Base-by-base conservation (phyloP, 2,797 vertebrate species). In the Rhadinocentrus ornatus region DNA sequence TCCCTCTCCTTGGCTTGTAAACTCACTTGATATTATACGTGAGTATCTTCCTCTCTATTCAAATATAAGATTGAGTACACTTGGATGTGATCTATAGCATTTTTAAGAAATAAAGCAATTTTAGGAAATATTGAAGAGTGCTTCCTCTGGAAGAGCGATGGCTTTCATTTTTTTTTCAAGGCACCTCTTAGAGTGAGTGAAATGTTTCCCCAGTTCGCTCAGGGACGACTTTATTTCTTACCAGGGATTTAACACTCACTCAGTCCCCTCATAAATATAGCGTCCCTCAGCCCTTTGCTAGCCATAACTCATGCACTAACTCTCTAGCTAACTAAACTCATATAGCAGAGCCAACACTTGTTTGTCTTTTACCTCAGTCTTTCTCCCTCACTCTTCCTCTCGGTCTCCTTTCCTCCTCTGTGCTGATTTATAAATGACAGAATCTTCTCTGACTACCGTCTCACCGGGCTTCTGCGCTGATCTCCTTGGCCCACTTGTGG, bases 221-320 rank as follows among this genome's bases (percentile, higher is more conserved):
- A 94, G 96, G 96, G 96, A 98, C 96, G 94, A 97, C 96, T 99
- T 99, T 99, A 98, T 99, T 97, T 97, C 97, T 96, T 97, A 97
- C 96, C 94, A 95, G 97, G 96, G 97, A 98, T 97, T 97, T 97
- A 97, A 96, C 95, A 96, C 95, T 96, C 95, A 96, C 96, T 97
- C 95, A 95, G 96, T 96, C 95, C 95, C 95, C 95, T 95, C 96
- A 97, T 98, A 98, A 98, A 98, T 97, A 98, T 96, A 97, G 94
- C 93, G 92, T 94, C 94, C 94, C 95, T 92, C 73, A 95, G 94
- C 94, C 94, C 92, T 92, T 92, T 90, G 93, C 93, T 91, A 91
- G 90, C 94, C 93, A 96, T 98, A 96, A 97, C 92, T 98, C 96
- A 97, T 92, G 75, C 89, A 69, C 89, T 92, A 94, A 94, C 92